Evolutionary conservation across 2,888 invertebrate genomes (phyloP).

Genomic region (Biston betularia): DNA sequence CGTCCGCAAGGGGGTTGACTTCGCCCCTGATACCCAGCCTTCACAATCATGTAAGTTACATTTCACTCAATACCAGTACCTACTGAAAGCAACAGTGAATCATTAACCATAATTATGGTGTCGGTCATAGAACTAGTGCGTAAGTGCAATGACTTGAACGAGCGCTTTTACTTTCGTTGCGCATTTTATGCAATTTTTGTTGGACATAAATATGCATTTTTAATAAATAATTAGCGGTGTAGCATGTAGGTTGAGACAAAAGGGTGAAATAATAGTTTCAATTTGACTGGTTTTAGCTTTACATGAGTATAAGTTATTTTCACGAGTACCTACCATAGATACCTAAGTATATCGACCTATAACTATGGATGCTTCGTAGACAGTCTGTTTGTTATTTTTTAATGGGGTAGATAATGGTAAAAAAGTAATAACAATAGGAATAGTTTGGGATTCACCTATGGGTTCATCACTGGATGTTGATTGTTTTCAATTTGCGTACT

Average conservation of each 20-base stretch:
- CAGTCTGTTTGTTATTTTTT: too few relatives aligned
- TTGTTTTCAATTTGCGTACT: too few relatives aligned
- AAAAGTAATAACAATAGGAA: too few relatives aligned
- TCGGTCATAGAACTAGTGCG: conserved; percentile 36
- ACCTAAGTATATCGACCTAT: too few relatives aligned
- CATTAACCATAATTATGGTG: conserved; percentile 16
- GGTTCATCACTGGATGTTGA: too few relatives aligned
- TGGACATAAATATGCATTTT: conserved; percentile 5
- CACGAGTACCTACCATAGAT: too few relatives aligned
- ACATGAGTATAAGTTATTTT: too few relatives aligned
- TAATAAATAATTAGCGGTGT: neutral
- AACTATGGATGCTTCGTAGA: too few relatives aligned
- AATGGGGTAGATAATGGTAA: too few relatives aligned
- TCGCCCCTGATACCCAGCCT: conserved; percentile 59
- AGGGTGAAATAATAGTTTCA: too few relatives aligned
- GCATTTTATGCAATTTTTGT: conserved; percentile 39
- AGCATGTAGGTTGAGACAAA: neutral
- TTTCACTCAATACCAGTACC: neutral
- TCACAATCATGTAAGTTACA: conserved; percentile 67
- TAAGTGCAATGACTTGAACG: conserved; percentile 42
- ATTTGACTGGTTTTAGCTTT: too few relatives aligned
- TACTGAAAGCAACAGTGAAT: conserved; percentile 8
- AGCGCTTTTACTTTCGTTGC: conserved; percentile 80
- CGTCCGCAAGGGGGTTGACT: conserved; percentile 65
- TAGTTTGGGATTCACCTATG: too few relatives aligned